Conservation (phyloP, 2,797 vertebrate genomes). For the Rhodeus uyekii region DNA sequence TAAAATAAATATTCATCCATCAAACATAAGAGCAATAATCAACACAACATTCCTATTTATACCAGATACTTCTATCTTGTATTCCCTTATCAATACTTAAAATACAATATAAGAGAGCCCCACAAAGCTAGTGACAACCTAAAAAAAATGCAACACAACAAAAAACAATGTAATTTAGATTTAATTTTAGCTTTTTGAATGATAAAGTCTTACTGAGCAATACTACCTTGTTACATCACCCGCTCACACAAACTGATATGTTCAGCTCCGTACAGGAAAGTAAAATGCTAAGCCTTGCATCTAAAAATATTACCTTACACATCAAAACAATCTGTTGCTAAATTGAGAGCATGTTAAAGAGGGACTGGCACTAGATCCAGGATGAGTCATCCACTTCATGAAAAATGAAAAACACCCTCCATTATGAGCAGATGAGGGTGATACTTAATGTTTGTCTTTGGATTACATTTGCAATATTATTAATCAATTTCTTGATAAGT, state of each 20-base stretch:
- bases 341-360: constrained; percentile 46
- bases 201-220: constrained; percentile 16
- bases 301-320: constrained; percentile 46
- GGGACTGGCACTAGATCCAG: constrained; percentile 42
- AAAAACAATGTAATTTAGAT: background rate
- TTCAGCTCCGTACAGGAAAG: background rate
- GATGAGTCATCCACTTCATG: constrained; percentile 50
- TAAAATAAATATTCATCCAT: too few species aligned
- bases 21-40: too few species aligned
- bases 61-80: background rate
- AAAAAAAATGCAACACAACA: background rate
- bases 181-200: background rate
- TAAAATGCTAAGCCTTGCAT: constrained; percentile 17
- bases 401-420: constrained; percentile 34
- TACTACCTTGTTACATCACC: constrained; percentile 25
- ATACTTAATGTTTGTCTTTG: constrained; percentile 16
- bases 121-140: background rate
- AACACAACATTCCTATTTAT: too few species aligned
- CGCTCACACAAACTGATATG: background rate
- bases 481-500: constrained; percentile 6
- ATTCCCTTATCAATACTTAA: background rate
- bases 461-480: constrained; percentile 45
- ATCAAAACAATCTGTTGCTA: constrained; percentile 51
- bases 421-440: constrained; percentile 33
- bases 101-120: background rate